Evolutionary conservation across 2,113 vertebrate genomes (phyloP).

Genomic region (Anhinga rufa): DNA sequence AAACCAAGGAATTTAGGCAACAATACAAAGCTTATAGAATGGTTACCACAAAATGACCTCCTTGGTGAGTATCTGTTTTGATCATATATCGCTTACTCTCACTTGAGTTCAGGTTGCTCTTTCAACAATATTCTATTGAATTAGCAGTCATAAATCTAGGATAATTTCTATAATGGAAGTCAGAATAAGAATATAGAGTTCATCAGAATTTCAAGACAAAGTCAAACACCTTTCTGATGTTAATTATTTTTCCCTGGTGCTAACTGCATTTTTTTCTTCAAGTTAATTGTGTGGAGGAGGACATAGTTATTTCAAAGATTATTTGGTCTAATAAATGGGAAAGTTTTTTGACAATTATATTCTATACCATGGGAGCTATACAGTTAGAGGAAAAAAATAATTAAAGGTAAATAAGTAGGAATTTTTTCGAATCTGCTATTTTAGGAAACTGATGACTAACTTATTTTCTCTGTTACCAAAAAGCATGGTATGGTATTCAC

Average conservation of each 20-base stretch:
- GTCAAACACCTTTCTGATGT: not conserved
- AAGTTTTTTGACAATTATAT: too few species aligned
- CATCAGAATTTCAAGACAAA: not conserved
- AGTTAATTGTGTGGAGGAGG: not conserved
- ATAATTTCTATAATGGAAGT: not conserved
- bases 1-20: constrained; percentile 92
- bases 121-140: not conserved
- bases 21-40: constrained; percentile 96
- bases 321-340: not conserved
- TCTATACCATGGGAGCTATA: not conserved
- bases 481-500: not conserved
- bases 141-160: not conserved
- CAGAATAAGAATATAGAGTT: not conserved
- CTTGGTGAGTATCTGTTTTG: constrained; percentile 78
- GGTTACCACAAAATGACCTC: constrained; percentile 97
- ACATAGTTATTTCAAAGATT: not conserved
- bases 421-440: not conserved
- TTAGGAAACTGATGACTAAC: not conserved
- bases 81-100: not conserved
- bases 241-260: not conserved
- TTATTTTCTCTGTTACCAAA: too few species aligned
- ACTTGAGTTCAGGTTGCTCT: not conserved
- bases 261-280: not conserved
- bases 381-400: not conserved
- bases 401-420: not conserved